These are phyloP conservation scores for Micropoecilia bifurca DNA, from an alignment of 2,797 vertebrate genomes.

Conservation along the genomic window DNA sequence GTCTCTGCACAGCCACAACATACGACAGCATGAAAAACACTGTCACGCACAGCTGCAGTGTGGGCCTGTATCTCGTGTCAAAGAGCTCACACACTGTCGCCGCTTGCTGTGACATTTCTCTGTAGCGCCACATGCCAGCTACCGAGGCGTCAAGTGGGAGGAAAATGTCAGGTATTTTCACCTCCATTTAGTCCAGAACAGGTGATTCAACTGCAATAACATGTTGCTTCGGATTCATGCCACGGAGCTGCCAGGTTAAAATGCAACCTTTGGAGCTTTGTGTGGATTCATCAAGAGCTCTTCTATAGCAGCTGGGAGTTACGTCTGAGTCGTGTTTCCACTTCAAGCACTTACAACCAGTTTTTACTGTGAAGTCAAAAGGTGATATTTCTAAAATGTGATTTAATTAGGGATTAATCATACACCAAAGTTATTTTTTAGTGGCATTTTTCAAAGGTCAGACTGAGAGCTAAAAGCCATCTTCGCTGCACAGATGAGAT, in stretches of 20 bases:
- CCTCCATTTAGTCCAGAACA: slow-evolving; percentile 45
- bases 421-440: not conserved
- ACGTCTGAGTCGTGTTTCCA: not conserved
- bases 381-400: not conserved
- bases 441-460: slow-evolving; percentile 3
- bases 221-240: slow-evolving; percentile 11
- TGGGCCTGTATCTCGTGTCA: slow-evolving; percentile 46
- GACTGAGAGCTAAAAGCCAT: not conserved
- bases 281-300: slow-evolving; percentile 1
- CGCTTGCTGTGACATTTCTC: slow-evolving; percentile 52
- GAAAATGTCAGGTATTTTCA: slow-evolving; percentile 63
- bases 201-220: slow-evolving; percentile 36
- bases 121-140: slow-evolving; percentile 46
- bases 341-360: not conserved
- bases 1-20: slow-evolving; percentile 16
- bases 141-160: slow-evolving; percentile 29
- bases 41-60: slow-evolving; percentile 8
- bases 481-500: not conserved
- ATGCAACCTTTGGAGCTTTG: slow-evolving; percentile 6
- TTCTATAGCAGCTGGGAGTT: not conserved
- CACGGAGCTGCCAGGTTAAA: not conserved
- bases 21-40: slow-evolving; percentile 10
- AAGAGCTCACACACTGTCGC: slow-evolving; percentile 21
- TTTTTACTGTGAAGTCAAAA: slow-evolving; percentile 3
- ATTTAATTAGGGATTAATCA: not conserved